These are phyloP conservation scores for Maccullochella peelii DNA, from an alignment of 2,113 vertebrate species.

Conservation along the genomic window DNA sequence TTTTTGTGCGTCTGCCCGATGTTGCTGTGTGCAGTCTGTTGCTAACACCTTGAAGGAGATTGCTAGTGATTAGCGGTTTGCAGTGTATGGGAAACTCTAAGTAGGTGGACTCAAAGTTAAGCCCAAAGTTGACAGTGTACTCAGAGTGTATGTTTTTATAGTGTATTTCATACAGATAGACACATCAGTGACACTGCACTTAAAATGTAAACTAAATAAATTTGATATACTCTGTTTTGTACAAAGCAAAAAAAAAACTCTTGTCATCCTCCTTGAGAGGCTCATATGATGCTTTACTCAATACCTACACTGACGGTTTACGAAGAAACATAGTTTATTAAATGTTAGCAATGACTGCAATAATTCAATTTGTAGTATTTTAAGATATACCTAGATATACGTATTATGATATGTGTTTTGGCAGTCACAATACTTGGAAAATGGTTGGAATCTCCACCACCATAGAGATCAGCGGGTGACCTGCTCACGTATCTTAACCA, in stretches of 20 bases:
- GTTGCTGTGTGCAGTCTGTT: conserved; percentile 16
- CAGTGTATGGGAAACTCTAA: conserved; percentile 34
- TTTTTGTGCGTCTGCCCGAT: background rate
- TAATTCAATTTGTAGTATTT: background rate
- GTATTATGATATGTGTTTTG: too few species aligned
- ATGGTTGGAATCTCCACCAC: background rate
- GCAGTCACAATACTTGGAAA: too few species aligned
- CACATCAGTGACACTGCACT: background rate
- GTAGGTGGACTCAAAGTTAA: conserved; percentile 38
- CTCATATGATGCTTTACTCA: background rate
- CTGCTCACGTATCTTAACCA: too few species aligned
- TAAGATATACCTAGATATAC: background rate
- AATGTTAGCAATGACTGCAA: background rate
- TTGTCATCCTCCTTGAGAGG: background rate
- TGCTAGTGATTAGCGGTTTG: conserved; percentile 12
- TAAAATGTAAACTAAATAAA: background rate
- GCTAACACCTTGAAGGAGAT: conserved; percentile 31
- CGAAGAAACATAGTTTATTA: background rate
- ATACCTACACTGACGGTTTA: background rate
- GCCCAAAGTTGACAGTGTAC: conserved; percentile 31
- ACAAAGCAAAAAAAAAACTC: background rate
- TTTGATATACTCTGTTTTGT: background rate
- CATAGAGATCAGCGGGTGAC: too few species aligned
- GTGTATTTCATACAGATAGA: background rate
- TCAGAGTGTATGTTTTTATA: background rate